Evolutionary conservation across 1,140 invertebrate species (phyloP), one percentile per base, ranked within the genome.

Genomic region (Drosophila pallidifrons): DNA sequence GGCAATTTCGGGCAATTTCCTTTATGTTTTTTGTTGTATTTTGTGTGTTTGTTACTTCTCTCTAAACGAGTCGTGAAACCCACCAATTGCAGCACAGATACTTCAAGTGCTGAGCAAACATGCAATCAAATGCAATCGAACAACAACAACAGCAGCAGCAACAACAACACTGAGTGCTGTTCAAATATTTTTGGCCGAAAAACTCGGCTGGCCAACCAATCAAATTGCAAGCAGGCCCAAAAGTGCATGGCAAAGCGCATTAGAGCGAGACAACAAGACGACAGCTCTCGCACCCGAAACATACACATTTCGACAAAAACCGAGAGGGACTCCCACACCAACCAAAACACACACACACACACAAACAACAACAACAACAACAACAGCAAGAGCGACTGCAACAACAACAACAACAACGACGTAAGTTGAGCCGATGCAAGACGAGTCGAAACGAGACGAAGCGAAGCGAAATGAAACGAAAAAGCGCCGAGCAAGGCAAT

Each of bases 51-150:
- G 35, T 10, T 10, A 38, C 35, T 15, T 55, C n/a, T 55, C n/a
- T 52, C 61, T 61, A 72, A 75, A 55, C 57, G 73, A 67, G 43
- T 69, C 57, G 35, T 51, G 46, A 41, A 64, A 49, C 52, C 70
- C 65, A 77, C 83, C 83, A 87, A 87, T 87, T 87, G 83, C 70
- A 87, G 76, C 52, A 38, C 51, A 72, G 61, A 38, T 45, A 60
- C 38, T 58, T 65, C 11, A 52, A 79, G 66, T 60, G 76, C 83
- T 68, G 46, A 77, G 54, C 83, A 79, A 88, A 87, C 82, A 81
- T 88, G 83, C 83, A 87, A 87, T 87, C 83, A 89, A 87, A 88
- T 89, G 83, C 83, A 87, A 89, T 88, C 81, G 81, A 89, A 80
- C 68, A 74, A 32, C 47, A 57, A 66, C 51, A 70, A 43, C 46